A percentile compares a stretch with the other conserved stretches of the same genome.
Evolutionary conservation across 1,140 invertebrate species (phyloP).

Genomic region (Oppia nitens): DNA sequence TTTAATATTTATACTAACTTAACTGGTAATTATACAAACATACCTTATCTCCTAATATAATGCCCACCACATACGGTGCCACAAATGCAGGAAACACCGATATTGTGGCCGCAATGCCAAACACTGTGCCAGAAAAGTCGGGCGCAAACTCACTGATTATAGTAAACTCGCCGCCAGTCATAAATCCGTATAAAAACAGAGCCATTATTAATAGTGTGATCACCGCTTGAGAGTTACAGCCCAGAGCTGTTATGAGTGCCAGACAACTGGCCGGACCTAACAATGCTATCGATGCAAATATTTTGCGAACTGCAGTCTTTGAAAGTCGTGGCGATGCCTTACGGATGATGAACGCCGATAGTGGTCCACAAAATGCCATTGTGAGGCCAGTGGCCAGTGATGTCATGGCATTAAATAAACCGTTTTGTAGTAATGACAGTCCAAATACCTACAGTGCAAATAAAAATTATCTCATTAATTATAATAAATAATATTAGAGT

Average conservation of each 20-base stretch:
- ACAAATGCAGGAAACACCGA: neutral
- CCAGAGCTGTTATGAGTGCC: constrained; percentile 16
- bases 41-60: neutral
- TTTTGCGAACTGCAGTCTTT: constrained; percentile 15
- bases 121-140: constrained; percentile 50
- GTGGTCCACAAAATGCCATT: constrained; percentile 1
- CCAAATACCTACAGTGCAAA: constrained; percentile 18
- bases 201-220: constrained; percentile 17
- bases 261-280: constrained; percentile 17
- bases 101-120: constrained; percentile 14
- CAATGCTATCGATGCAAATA: constrained; percentile 14
- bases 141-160: constrained; percentile 48
- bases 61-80: constrained; percentile 1
- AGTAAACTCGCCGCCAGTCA: constrained; percentile 19
- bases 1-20: neutral
- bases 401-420: constrained; percentile 14
- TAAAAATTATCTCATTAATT: too few species aligned
- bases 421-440: constrained; percentile 14
- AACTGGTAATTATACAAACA: constrained; percentile 6
- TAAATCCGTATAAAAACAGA: constrained; percentile 19
- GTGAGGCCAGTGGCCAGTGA: constrained; percentile 12
- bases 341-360: constrained; percentile 11
- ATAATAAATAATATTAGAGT: constrained; percentile 7
- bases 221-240: constrained; percentile 15
- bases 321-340: neutral